Evolutionary conservation across 2,113 vertebrate species (phyloP).

Genomic region (Myocastor coypus): DNA sequence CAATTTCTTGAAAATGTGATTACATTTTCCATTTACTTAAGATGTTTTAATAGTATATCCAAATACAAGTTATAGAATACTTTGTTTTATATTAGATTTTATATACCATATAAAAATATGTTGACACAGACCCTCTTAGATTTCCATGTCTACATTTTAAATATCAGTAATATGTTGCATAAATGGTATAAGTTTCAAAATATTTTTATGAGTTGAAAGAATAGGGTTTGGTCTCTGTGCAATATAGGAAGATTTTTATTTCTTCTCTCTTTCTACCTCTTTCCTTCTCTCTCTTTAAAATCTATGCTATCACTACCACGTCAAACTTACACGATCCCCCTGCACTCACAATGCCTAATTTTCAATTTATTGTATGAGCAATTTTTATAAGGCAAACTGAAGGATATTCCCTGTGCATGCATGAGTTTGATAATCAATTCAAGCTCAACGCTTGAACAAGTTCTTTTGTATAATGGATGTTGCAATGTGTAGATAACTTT

Average conservation of each 20-base stretch:
- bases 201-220: constrained; percentile 51
- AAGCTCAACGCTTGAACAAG: constrained; percentile 42
- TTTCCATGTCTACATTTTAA: constrained; percentile 41
- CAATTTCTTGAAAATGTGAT: background rate
- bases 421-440: constrained; percentile 72
- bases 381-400: constrained; percentile 63
- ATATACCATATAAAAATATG: constrained; percentile 35
- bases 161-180: constrained; percentile 52
- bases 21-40: background rate
- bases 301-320: background rate
- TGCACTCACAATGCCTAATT: constrained; percentile 59
- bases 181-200: constrained; percentile 69
- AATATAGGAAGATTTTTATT: constrained; percentile 63
- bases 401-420: constrained; percentile 36
- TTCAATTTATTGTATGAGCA: constrained; percentile 48
- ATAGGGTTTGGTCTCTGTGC: background rate
- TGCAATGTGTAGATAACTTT: constrained; percentile 78
- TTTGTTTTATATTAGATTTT: constrained; percentile 54
- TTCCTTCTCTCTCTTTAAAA: background rate
- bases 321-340: constrained; percentile 52
- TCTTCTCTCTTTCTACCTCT: constrained; percentile 32
- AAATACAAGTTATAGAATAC: background rate
- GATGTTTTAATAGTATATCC: background rate
- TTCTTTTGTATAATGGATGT: constrained; percentile 66
- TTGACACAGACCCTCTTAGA: constrained; percentile 1